A percentile compares a stretch with the other conserved stretches of the same genome.
Conservation (phyloP, 2,113 vertebrate genomes). For the Leucopsar rothschildi region DNA sequence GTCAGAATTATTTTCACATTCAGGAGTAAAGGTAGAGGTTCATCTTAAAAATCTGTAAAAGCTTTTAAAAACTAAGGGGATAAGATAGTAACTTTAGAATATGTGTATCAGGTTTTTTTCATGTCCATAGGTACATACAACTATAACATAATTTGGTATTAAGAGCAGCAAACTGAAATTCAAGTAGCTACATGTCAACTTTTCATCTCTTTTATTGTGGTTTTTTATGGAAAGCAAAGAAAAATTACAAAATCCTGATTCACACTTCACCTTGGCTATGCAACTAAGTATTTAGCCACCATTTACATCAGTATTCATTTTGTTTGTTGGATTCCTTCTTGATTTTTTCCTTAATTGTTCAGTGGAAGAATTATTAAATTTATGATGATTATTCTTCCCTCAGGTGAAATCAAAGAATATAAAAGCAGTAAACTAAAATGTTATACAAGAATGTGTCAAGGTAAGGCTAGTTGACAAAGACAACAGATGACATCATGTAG, state of each 20-base stretch:
- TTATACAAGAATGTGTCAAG: background rate
- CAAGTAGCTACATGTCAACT: background rate
- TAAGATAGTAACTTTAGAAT: background rate
- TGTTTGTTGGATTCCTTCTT: background rate
- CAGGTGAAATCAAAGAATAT: background rate
- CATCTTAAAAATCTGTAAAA: background rate
- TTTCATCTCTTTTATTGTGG: background rate
- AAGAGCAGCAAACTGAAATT: background rate
- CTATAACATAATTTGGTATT: background rate
- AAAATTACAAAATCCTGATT: background rate
- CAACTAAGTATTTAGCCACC: background rate
- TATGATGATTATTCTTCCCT: background rate
- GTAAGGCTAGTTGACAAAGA: background rate
- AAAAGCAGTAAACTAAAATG: slow-evolving; percentile 1
- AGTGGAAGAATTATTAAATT: background rate
- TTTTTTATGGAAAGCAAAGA: background rate
- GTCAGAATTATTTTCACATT: background rate
- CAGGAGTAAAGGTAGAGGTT: background rate
- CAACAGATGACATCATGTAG: slow-evolving; percentile 24
- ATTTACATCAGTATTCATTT: background rate
- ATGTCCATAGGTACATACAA: background rate
- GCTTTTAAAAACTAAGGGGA: background rate
- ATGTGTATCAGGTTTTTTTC: background rate
- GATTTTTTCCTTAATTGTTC: background rate
- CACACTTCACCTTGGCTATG: background rate